A percentile compares a stretch with the other conserved stretches of the same genome.
phyloP scores from a whole-genome alignment of 2,888 invertebrate species.

The Chromoteleia sp. region DNA sequence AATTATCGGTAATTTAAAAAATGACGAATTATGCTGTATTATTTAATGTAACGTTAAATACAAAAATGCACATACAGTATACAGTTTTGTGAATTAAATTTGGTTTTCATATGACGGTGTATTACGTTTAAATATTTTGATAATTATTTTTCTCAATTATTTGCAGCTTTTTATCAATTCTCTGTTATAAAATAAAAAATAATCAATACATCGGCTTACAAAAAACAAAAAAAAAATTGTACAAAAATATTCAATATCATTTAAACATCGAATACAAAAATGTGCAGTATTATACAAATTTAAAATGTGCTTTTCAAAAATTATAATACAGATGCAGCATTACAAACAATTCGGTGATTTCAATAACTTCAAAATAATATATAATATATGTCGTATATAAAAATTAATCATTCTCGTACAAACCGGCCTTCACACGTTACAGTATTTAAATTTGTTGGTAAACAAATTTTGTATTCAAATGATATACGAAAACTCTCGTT shows the following conservation, averaged over 20 bases:
- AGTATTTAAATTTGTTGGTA: background rate
- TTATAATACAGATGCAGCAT: conserved; percentile 4
- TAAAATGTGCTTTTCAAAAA: conserved; percentile 24
- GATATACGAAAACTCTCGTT: background rate
- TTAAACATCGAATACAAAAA: conserved; percentile 5
- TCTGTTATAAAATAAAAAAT: background rate
- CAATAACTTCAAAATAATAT: conserved; percentile 8
- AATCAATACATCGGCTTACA: background rate
- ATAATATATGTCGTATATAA: background rate
- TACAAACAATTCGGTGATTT: conserved; percentile 5
- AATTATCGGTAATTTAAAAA: too few relatives aligned
- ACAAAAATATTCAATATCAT: conserved; percentile 1
- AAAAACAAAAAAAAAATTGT: background rate
- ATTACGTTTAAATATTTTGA: background rate
- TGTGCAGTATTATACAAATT: conserved; percentile 23
- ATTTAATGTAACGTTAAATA: conserved; percentile 5
- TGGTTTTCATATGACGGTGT: background rate
- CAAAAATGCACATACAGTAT: background rate
- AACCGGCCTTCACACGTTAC: too few relatives aligned
- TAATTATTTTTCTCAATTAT: conserved; percentile 20
- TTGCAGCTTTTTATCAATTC: conserved; percentile 2
- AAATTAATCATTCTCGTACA: too few relatives aligned
- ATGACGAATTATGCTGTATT: background rate
- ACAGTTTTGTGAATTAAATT: background rate
- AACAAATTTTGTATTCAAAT: background rate